phyloP scores from a whole-genome alignment of 2,888 invertebrate species.

The Tanytarsus gracilentus region DNA sequence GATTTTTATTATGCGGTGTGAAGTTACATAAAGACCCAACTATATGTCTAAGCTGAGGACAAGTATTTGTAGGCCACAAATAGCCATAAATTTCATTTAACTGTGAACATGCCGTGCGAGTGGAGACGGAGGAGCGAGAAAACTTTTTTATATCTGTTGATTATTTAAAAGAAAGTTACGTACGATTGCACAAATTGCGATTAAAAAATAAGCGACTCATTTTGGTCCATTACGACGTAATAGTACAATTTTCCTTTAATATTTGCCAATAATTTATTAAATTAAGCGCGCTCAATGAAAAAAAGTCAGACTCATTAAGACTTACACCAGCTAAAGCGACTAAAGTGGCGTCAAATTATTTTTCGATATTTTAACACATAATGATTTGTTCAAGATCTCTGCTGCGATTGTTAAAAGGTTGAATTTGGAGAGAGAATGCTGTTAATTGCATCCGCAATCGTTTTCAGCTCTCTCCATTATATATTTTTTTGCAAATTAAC shows the following conservation, averaged over 20 bases:
- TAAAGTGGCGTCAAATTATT: too few species aligned
- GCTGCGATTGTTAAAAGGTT: neutral
- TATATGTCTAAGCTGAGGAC: neutral
- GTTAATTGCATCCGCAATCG: conserved; percentile 8
- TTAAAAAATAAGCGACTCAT: neutral
- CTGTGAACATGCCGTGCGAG: neutral
- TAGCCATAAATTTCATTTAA: conserved; percentile 1
- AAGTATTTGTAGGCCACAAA: conserved; percentile 10
- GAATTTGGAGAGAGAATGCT: neutral
- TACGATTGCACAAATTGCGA: conserved; percentile 26
- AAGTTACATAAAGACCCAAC: conserved; percentile 1
- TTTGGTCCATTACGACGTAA: too few species aligned
- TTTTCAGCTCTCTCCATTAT: neutral
- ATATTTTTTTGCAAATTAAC: neutral
- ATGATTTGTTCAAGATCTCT: too few species aligned
- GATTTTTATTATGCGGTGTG: too few species aligned
- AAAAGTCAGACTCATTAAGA: too few species aligned
- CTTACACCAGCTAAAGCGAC: too few species aligned
- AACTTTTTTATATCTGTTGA: neutral
- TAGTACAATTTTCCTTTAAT: too few species aligned
- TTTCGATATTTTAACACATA: too few species aligned
- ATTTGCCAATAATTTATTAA: too few species aligned
- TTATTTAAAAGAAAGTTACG: conserved; percentile 28
- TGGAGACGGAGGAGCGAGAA: neutral
- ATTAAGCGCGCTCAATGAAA: too few species aligned